Base-by-base conservation (phyloP, 2,888 invertebrate genomes). In the Strigamia transsilvanica region DNA sequence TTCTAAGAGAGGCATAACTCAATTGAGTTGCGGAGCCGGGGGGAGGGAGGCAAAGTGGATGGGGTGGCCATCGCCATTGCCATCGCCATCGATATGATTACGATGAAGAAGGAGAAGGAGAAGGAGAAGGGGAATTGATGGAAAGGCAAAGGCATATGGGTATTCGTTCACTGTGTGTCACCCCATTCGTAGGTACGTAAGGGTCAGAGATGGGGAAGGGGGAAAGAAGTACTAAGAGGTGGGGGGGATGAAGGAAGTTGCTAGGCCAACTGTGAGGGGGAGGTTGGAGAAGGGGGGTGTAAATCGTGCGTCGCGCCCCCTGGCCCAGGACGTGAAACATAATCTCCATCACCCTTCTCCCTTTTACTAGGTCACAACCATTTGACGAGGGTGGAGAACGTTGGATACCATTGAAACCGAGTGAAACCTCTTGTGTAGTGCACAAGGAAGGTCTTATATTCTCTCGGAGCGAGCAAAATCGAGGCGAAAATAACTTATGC, bases 271-370 rank as follows among this genome's bases (percentile, higher is more conserved):
- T 79, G 51, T 51, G 51, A 51, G 51, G 51, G 51, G 51, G 51
- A 51, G 51, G 51, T 18, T 51, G 51, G 51, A n/a, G 51, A 51
- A 51, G 51, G 34, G 79, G 79, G 38, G 79, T 79, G 79, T 79
- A 79, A 79, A 79, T 79, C 34, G 79, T 79, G 79, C 79, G 41
- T 79, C 79, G 79, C 79, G 79, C 79, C 79, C 79, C 79, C 79
- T 79, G 41, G 41, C 38, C 41, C 41, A 41, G 79, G 79, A 79
- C 34, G 79, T 41, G 79, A 41, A 79, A 79, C 18, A 41, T 79
- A 42, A 79, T 79, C 79, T 79, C 41, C 79, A 51, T 79, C 79
- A 15, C 77, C 34, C 77, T 77, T 77, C 77, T 77, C 34, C 77
- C 77, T 77, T 34, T 23, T 21, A 51, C 27, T 23, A 34, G 79